These are phyloP conservation scores for Diachrysia chrysitis DNA, from an alignment of 2,888 invertebrate genomes.

Conservation along the genomic window DNA sequence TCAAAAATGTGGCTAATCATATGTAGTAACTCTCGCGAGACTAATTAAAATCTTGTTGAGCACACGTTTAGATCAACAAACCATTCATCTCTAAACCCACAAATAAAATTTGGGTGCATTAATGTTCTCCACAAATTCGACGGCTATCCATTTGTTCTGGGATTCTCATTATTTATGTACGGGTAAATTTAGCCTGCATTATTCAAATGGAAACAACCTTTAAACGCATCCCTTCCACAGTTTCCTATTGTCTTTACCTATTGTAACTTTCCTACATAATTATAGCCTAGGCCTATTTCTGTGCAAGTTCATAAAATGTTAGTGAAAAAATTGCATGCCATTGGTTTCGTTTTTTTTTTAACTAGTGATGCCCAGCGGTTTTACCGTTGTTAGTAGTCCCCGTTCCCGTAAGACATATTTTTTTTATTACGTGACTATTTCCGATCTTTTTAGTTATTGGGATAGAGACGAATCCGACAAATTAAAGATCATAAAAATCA, in stretches of 20 bases:
- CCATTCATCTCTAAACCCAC: not conserved
- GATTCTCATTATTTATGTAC: constrained; percentile 13
- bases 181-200: constrained; percentile 13
- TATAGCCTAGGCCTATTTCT: not conserved
- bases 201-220: constrained; percentile 21
- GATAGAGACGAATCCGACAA: no score
- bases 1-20: not conserved
- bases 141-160: not conserved
- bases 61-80: not conserved
- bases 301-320: not conserved
- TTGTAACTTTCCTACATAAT: not conserved
- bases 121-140: not conserved
- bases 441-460: no score
- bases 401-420: no score
- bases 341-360: not conserved
- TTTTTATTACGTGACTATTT: no score
- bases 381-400: no score
- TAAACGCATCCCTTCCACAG: not conserved
- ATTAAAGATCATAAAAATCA: no score
- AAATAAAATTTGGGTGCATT: not conserved
- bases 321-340: not conserved
- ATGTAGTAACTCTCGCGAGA: not conserved
- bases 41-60: not conserved
- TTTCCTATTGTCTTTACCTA: not conserved
- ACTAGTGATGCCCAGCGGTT: no score